phyloP scores from a whole-genome alignment of 2,888 invertebrate genomes.

The Trachelus iudaicus region DNA sequence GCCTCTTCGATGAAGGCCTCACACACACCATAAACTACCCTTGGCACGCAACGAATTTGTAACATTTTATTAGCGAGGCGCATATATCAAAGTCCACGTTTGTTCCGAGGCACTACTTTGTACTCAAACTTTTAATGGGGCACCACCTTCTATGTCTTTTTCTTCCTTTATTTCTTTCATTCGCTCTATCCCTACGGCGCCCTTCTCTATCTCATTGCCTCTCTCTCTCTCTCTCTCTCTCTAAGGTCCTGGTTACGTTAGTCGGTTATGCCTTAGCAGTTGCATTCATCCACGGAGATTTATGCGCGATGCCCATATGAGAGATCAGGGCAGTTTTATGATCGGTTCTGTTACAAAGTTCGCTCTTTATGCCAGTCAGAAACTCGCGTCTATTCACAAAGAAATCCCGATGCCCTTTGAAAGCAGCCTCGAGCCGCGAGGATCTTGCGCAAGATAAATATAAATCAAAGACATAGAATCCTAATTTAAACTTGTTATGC shows the following conservation, averaged over 20 bases:
- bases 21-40: slow-evolving; percentile 54
- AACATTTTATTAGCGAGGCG: slow-evolving; percentile 59
- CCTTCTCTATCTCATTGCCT: not conserved
- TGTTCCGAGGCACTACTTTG: slow-evolving; percentile 35
- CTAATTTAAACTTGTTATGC: not conserved
- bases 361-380: slow-evolving; percentile 43
- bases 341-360: slow-evolving; percentile 59
- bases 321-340: slow-evolving; percentile 55
- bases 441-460: not conserved
- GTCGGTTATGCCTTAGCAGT: slow-evolving; percentile 47
- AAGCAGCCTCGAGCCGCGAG: not conserved
- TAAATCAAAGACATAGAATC: not conserved
- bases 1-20: slow-evolving; percentile 48
- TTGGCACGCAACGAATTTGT: slow-evolving; percentile 58
- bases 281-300: slow-evolving; percentile 57
- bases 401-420: slow-evolving; percentile 5
- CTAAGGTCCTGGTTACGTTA: slow-evolving; percentile 33
- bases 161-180: not conserved
- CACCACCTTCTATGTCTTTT: not conserved
- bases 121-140: slow-evolving; percentile 51
- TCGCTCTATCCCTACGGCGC: not conserved
- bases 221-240: slow-evolving; percentile 36
- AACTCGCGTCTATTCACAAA: slow-evolving; percentile 26
- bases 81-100: slow-evolving; percentile 36
- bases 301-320: slow-evolving; percentile 45